Percentiles rank a stretch among this genome's conserved stretches.
Conservation (phyloP, 2,113 vertebrate genomes). For the Hippocampus barbouri region DNA sequence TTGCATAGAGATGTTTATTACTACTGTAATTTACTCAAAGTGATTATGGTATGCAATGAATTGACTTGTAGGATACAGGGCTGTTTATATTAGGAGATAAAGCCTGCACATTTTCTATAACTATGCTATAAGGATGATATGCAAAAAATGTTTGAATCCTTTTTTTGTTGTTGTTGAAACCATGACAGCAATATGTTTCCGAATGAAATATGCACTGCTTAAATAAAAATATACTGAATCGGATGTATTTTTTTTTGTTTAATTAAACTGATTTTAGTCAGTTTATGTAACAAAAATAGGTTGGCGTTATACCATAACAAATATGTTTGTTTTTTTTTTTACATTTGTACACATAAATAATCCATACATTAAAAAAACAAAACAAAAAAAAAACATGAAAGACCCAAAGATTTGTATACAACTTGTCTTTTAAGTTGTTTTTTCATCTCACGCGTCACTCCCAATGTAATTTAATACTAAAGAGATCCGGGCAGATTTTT, state of each 20-base stretch:
- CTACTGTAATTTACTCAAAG: neutral
- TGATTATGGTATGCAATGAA: neutral
- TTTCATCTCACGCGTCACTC: neutral
- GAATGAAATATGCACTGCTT: constrained; percentile 63
- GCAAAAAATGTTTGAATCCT: constrained; percentile 48
- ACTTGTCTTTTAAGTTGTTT: neutral
- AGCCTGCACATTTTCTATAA: neutral
- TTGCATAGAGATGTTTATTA: neutral
- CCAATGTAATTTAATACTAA: constrained; percentile 23
- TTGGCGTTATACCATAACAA: constrained; percentile 31
- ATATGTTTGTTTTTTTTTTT: constrained; percentile 43
- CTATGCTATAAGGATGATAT: constrained; percentile 44
- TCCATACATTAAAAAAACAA: constrained; percentile 33
- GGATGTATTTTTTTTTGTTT: constrained; percentile 41
- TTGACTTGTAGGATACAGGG: neutral
- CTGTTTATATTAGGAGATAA: neutral
- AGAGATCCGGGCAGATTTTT: constrained; percentile 23
- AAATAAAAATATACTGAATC: constrained; percentile 29
- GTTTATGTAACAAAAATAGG: constrained; percentile 35
- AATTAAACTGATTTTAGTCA: constrained; percentile 51
- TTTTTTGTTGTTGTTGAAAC: constrained; percentile 24
- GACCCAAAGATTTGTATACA: constrained; percentile 32
- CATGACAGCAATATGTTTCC: constrained; percentile 53
- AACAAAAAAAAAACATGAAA: constrained; percentile 25
- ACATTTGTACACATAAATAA: constrained; percentile 71